Evolutionary conservation across 2,888 invertebrate genomes (phyloP).

Genomic region (Tetheella fluctuosa): DNA sequence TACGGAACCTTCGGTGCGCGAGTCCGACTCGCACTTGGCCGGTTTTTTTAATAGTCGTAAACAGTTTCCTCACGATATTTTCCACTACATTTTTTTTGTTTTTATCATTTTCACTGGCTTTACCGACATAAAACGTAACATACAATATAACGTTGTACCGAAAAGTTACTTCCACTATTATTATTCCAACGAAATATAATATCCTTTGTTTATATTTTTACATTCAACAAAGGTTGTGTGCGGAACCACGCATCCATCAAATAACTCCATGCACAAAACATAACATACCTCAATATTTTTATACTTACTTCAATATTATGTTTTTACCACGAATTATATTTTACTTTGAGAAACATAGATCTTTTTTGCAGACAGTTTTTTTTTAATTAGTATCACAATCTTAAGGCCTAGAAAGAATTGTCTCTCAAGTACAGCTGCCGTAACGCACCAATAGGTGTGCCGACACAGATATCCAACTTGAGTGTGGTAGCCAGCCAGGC

Average conservation of each 20-base stretch:
- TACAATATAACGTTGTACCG: background rate
- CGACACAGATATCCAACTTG: no score
- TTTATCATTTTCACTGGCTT: background rate
- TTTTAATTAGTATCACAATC: no score
- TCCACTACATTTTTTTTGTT: background rate
- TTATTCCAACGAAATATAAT: constrained; percentile 1
- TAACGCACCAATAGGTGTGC: no score
- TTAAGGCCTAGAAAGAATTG: no score
- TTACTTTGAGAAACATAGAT: background rate
- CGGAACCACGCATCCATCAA: constrained; percentile 4
- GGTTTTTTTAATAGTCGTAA: no score
- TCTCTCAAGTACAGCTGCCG: no score
- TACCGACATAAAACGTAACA: background rate
- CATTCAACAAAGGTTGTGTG: background rate
- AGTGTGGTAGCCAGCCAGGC: no score
- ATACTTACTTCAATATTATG: background rate
- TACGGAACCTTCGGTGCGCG: no score
- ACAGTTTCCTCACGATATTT: background rate
- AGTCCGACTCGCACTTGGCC: no score
- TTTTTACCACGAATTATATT: no score
- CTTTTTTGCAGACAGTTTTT: no score
- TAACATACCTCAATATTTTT: background rate
- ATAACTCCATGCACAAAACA: background rate
- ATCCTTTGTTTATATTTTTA: constrained; percentile 1
- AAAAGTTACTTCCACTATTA: background rate